Percentiles rank a stretch among this genome's conserved stretches.
Conservation (phyloP, 1,140 invertebrate genomes). For the Hylaeus volcanicus region DNA sequence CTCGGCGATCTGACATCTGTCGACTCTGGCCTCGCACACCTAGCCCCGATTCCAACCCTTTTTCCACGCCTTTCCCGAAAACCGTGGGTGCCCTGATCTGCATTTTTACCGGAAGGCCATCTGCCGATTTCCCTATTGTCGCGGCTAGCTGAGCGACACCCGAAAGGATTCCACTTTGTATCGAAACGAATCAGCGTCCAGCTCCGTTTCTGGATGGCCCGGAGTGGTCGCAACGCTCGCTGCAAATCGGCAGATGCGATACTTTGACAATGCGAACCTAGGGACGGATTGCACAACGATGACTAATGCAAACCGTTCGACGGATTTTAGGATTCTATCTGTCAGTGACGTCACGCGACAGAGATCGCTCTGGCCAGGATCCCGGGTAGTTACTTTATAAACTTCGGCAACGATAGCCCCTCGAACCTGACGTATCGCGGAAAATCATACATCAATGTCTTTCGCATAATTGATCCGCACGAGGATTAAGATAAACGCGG, state of each 20-base stretch:
- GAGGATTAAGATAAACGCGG: background rate
- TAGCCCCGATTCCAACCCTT: conserved; percentile 46
- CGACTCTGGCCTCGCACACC: conserved; percentile 31
- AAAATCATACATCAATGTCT: conserved; percentile 42
- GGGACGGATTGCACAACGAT: conserved; percentile 26
- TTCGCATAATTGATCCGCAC: conserved; percentile 10
- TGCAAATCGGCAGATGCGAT: conserved; percentile 48
- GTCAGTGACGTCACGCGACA: background rate
- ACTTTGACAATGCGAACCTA: conserved; percentile 26
- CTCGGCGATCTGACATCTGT: conserved; percentile 53
- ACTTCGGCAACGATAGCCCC: conserved; percentile 12
- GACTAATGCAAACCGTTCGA: background rate
- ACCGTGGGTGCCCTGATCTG: conserved; percentile 36
- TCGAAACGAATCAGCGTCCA: conserved; percentile 17
- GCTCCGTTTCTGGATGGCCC: conserved; percentile 1
- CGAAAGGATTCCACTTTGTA: conserved; percentile 8
- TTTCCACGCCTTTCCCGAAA: conserved; percentile 37
- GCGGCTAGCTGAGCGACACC: conserved; percentile 21
- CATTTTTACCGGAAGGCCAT: conserved; percentile 39
- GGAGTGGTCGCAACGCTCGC: background rate
- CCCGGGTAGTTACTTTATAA: background rate
- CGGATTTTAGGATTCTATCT: conserved; percentile 18
- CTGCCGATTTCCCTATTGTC: conserved; percentile 53
- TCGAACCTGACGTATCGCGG: background rate
- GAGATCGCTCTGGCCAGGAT: background rate